Conservation (phyloP, 1,140 invertebrate genomes). For the Hormaphis cornu region DNA sequence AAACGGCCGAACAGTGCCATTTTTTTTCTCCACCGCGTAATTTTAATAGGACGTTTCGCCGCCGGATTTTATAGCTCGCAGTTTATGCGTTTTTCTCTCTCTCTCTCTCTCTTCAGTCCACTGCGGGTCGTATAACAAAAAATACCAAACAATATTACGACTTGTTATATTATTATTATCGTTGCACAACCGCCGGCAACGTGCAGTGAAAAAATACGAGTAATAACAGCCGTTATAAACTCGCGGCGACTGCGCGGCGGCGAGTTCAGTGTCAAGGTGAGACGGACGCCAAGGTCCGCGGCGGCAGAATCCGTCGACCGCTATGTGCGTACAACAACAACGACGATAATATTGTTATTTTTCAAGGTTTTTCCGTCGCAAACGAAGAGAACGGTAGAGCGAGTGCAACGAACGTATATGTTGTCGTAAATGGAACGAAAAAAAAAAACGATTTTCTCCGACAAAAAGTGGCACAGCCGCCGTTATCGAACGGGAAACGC, state of each 20-base stretch:
- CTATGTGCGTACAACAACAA: neutral
- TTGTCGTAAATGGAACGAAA: too few species aligned
- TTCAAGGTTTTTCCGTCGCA: neutral
- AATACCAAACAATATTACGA: neutral
- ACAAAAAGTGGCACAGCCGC: neutral
- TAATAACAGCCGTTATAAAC: neutral
- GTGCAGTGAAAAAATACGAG: neutral
- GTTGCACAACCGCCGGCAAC: neutral
- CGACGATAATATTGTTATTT: neutral
- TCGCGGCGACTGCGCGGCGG: neutral
- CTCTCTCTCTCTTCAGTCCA: too few species aligned
- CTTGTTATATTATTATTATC: neutral
- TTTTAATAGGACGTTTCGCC: too few species aligned
- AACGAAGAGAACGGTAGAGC: neutral
- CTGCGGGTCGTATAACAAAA: too few species aligned
- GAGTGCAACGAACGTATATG: too few species aligned
- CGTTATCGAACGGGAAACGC: neutral
- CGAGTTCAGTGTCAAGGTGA: constrained; percentile 28
- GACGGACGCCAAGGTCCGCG: constrained; percentile 6
- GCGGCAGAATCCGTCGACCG: constrained; percentile 16
- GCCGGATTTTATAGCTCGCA: too few species aligned
- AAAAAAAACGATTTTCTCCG: too few species aligned
- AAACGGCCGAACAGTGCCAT: too few species aligned
- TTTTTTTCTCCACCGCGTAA: too few species aligned
- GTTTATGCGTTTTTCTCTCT: too few species aligned